These are phyloP conservation scores for Speoplatyrhinus poulsoni DNA, from an alignment of 2,113 vertebrate genomes.

Conservation along the genomic window DNA sequence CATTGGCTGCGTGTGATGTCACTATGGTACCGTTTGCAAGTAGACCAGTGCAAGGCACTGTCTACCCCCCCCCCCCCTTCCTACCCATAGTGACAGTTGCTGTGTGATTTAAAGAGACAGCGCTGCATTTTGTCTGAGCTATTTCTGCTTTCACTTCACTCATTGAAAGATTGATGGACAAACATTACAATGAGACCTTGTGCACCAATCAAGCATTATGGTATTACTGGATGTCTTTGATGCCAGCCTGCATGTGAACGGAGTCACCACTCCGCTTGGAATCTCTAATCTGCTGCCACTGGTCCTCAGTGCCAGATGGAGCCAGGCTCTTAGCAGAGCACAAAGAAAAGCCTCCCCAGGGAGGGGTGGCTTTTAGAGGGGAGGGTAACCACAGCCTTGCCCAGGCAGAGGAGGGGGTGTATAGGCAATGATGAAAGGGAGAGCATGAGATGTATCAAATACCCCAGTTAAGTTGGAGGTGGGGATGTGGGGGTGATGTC, in stretches of 20 bases:
- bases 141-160: neutral
- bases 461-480: too few relatives aligned
- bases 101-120: constrained; percentile 68
- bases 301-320: constrained; percentile 66
- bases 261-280: constrained; percentile 10
- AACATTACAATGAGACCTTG: neutral
- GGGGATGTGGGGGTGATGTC: too few relatives aligned
- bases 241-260: neutral
- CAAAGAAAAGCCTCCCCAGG: constrained; percentile 53
- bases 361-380: constrained; percentile 47
- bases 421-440: neutral
- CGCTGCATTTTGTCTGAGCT: constrained; percentile 40
- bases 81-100: constrained; percentile 51
- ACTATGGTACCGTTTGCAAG: constrained; percentile 61
- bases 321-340: constrained; percentile 52
- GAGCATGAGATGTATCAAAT: constrained; percentile 13
- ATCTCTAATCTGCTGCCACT: constrained; percentile 31
- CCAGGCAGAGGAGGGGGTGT: constrained; percentile 5
- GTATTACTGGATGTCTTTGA: neutral
- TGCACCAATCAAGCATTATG: neutral
- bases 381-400: neutral
- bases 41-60: constrained; percentile 28
- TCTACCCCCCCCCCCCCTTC: constrained; percentile 12
- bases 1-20: constrained; percentile 70
- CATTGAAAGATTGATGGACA: neutral